Percentiles rank a stretch among this genome's conserved stretches.
These are phyloP conservation scores for Sinella curviseta DNA, from an alignment of 1,140 invertebrate genomes.

Conservation along the genomic window DNA sequence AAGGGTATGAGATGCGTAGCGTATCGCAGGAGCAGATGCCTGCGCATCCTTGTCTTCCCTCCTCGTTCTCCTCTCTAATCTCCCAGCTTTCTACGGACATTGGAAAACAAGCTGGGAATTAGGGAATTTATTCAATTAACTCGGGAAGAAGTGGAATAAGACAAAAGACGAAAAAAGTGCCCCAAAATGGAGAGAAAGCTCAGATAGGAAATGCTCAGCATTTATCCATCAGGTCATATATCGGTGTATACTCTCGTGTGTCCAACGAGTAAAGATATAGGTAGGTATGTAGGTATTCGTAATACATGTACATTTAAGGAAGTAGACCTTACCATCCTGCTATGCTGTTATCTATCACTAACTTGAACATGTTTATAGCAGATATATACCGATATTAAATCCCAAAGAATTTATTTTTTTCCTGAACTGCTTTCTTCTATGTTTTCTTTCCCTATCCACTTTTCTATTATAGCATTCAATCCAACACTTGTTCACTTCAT, in stretches of 20 bases:
- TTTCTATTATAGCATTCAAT: too few species aligned
- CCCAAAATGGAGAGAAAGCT: not conserved
- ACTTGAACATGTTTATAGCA: too few species aligned
- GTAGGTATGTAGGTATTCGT: too few species aligned
- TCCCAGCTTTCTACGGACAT: slow-evolving; percentile 49
- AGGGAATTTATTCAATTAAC: slow-evolving; percentile 51
- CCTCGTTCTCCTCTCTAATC: slow-evolving; percentile 44
- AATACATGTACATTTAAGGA: too few species aligned
- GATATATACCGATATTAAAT: not conserved
- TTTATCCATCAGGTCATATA: too few species aligned
- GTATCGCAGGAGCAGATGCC: too few species aligned
- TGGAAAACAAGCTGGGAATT: slow-evolving; percentile 51
- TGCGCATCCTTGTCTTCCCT: slow-evolving; percentile 10
- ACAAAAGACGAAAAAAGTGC: not conserved
- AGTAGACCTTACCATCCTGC: not conserved
- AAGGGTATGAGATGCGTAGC: too few species aligned
- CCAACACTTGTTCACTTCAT: not conserved
- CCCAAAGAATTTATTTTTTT: not conserved
- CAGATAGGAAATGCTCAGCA: too few species aligned
- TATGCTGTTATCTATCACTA: not conserved
- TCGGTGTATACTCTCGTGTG: too few species aligned
- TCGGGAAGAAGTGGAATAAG: not conserved
- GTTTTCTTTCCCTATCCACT: not conserved
- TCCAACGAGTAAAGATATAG: too few species aligned
- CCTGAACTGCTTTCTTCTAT: not conserved